Evolutionary conservation across 2,888 invertebrate genomes (phyloP).

Genomic region (Microplitis manilae): DNA sequence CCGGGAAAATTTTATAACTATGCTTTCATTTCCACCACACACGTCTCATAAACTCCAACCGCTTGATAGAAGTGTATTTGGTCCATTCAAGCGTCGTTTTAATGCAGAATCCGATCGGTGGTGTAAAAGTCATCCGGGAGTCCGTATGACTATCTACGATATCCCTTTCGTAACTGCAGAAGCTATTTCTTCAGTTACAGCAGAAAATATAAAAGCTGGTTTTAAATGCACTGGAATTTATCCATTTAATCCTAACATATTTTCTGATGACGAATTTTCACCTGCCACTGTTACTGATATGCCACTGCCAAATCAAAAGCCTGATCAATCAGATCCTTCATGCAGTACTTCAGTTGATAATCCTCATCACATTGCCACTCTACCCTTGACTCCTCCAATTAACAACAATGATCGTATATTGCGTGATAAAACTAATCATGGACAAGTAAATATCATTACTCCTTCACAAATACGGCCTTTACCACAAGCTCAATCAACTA

Average conservation of each 20-base stretch:
- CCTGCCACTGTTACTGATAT: background rate
- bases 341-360: too few species aligned
- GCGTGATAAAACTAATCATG: too few species aligned
- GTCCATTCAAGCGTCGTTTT: slow-evolving; percentile 56
- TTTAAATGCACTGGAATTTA: background rate
- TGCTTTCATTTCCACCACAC: slow-evolving; percentile 62
- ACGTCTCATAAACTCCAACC: slow-evolving; percentile 55
- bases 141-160: slow-evolving; percentile 66
- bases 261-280: background rate
- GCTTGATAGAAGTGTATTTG: slow-evolving; percentile 58
- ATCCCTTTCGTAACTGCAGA: slow-evolving; percentile 61
- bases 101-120: background rate
- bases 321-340: too few species aligned
- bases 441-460: too few species aligned
- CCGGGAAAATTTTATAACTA: slow-evolving; percentile 59
- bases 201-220: background rate
- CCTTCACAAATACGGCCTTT: too few species aligned
- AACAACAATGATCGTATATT: too few species aligned
- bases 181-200: background rate
- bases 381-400: too few species aligned
- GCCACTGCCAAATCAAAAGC: too few species aligned
- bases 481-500: too few species aligned
- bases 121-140: slow-evolving; percentile 48
- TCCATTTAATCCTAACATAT: background rate
- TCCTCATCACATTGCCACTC: too few species aligned